These are phyloP conservation scores for Grus americana DNA, from an alignment of 2,113 vertebrate species.

Conservation along the genomic window DNA sequence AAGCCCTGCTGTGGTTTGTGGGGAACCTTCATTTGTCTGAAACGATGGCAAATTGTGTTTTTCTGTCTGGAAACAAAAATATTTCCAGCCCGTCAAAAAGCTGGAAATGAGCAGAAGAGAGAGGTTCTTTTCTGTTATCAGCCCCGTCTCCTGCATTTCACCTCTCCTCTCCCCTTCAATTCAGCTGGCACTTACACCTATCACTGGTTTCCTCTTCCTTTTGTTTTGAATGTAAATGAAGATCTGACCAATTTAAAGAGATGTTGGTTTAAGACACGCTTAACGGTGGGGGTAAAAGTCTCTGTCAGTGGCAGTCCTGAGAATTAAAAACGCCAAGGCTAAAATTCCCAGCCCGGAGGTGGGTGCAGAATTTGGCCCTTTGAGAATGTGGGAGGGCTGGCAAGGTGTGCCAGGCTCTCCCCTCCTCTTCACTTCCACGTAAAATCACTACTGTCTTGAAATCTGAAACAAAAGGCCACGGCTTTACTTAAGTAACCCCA, in stretches of 20 bases:
- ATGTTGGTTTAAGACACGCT: background rate
- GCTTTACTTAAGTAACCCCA: conserved; percentile 23
- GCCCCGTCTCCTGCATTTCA: background rate
- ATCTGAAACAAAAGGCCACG: background rate
- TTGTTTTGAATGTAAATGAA: conserved; percentile 37
- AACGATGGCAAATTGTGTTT: background rate
- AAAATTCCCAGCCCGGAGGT: background rate
- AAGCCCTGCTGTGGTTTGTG: conserved; percentile 21
- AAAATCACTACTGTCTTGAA: background rate
- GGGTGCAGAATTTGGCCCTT: background rate
- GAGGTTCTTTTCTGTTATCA: background rate
- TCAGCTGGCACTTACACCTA: background rate
- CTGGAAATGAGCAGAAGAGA: background rate
- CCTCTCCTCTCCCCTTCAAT: background rate
- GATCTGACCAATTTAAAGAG: conserved; percentile 1
- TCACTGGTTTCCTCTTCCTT: background rate
- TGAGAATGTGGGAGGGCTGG: background rate
- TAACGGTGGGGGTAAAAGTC: background rate
- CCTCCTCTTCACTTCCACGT: background rate
- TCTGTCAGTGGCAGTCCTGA: background rate
- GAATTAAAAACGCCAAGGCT: background rate
- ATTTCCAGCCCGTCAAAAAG: background rate
- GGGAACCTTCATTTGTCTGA: conserved; percentile 33
- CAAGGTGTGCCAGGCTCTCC: background rate
- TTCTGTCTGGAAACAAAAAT: background rate